Conservation (phyloP, 1,140 invertebrate genomes). For the Halictus rubicundus region DNA sequence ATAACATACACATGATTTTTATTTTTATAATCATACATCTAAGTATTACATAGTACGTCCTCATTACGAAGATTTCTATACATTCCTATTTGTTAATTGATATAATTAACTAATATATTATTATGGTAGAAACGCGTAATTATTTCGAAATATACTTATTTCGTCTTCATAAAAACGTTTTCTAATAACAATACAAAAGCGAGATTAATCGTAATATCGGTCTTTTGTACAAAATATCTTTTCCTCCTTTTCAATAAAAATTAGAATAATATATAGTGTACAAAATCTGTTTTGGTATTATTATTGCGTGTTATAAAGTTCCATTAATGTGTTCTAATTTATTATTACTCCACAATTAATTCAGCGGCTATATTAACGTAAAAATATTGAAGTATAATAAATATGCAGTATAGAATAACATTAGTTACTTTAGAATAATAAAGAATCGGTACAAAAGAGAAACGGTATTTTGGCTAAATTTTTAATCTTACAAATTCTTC, state of each 20-base stretch:
- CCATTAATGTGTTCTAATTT: slow-evolving; percentile 15
- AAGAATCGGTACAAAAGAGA: slow-evolving; percentile 24
- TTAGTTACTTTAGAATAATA: slow-evolving; percentile 5
- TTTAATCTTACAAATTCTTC: slow-evolving; percentile 30
- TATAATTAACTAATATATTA: slow-evolving; percentile 13
- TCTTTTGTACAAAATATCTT: slow-evolving; percentile 55
- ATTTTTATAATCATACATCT: slow-evolving; percentile 21
- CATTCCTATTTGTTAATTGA: slow-evolving; percentile 13
- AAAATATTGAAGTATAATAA: slow-evolving; percentile 6
- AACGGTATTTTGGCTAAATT: slow-evolving; percentile 9
- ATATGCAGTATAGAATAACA: slow-evolving; percentile 19
- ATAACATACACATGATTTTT: slow-evolving; percentile 4
- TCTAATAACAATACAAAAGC: slow-evolving; percentile 30
- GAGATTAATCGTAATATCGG: slow-evolving; percentile 46
- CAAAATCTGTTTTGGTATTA: slow-evolving; percentile 37
- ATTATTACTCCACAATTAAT: not conserved
- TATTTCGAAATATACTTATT: slow-evolving; percentile 19
- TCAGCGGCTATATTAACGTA: slow-evolving; percentile 5
- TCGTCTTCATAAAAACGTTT: slow-evolving; percentile 11
- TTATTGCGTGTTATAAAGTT: slow-evolving; percentile 34
- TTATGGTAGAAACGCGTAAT: not conserved
- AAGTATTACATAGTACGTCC: slow-evolving; percentile 16
- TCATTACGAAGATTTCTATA: slow-evolving; percentile 1
- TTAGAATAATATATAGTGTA: slow-evolving; percentile 34
- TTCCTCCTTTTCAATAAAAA: slow-evolving; percentile 35